These are phyloP conservation scores for Acleris sparsana DNA, from an alignment of 2,888 invertebrate species.

Conservation along the genomic window DNA sequence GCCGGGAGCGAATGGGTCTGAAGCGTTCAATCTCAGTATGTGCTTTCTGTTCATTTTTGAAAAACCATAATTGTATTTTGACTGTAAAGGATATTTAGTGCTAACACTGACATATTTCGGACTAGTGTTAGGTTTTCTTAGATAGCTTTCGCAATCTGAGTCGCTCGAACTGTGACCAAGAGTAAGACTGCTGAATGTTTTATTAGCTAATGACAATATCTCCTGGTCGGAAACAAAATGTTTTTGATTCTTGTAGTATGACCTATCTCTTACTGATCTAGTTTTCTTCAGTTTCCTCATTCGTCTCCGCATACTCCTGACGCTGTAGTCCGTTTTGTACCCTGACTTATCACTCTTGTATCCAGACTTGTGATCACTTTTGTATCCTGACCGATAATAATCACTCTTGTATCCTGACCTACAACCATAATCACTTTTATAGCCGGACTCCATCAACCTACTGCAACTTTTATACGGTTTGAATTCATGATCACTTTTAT, in stretches of 20 bases:
- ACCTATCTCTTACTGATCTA: conserved; percentile 76
- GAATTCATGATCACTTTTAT: conserved; percentile 84
- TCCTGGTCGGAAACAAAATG: conserved; percentile 84
- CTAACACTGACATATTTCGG: conserved; percentile 77
- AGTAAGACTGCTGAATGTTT: conserved; percentile 80
- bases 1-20: conserved; percentile 79
- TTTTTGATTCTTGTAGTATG: conserved; percentile 81
- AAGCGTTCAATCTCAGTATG: conserved; percentile 63
- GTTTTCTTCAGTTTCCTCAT: conserved; percentile 80
- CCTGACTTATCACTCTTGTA: conserved; percentile 85
- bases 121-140: conserved; percentile 68
- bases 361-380: conserved; percentile 84
- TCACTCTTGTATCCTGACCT: conserved; percentile 80
- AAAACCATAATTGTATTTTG: conserved; percentile 71
- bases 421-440: conserved; percentile 85
- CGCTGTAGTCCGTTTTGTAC: conserved; percentile 84
- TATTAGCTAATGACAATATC: conserved; percentile 81
- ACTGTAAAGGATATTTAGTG: conserved; percentile 70
- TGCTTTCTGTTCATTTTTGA: conserved; percentile 69
- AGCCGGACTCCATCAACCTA: conserved; percentile 82
- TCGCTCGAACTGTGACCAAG: conserved; percentile 83
- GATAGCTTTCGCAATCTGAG: conserved; percentile 75
- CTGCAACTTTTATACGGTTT: conserved; percentile 81
- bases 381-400: conserved; percentile 82
- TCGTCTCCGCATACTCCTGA: conserved; percentile 73